phyloP scores from a whole-genome alignment of 2,113 vertebrate species.

The Piprites chloris region DNA sequence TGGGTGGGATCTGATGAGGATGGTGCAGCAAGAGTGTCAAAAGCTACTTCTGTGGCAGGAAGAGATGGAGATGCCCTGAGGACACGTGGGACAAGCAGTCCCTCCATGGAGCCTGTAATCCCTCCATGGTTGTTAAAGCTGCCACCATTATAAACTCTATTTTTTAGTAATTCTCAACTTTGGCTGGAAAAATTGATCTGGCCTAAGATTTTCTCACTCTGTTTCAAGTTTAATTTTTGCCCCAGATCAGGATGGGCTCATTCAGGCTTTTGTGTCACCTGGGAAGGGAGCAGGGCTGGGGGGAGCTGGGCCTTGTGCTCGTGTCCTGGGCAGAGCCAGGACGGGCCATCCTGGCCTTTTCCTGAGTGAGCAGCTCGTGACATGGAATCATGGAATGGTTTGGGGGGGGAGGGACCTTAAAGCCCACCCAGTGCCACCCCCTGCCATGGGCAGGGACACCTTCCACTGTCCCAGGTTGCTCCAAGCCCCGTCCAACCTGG shows the following conservation, averaged over 20 bases:
- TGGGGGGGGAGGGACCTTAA: background rate
- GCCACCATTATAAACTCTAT: background rate
- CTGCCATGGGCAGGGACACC: background rate
- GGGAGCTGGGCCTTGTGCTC: no score
- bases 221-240: background rate
- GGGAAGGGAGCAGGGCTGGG: no score
- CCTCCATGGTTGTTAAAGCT: background rate
- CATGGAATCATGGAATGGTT: background rate
- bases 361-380: background rate
- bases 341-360: background rate
- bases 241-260: background rate
- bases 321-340: no score
- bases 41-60: background rate
- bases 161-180: background rate
- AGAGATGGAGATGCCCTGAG: background rate
- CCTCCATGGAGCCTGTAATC: background rate
- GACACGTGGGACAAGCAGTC: background rate
- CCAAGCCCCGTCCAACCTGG: background rate
- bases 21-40: background rate
- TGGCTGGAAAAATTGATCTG: background rate
- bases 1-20: background rate
- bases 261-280: no score
- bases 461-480: accelerated
- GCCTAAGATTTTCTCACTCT: background rate
- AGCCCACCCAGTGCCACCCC: background rate